Percentiles rank a stretch among this genome's conserved stretches.
Conservation (phyloP, 1,140 invertebrate species). For the Danaus plexippus region DNA sequence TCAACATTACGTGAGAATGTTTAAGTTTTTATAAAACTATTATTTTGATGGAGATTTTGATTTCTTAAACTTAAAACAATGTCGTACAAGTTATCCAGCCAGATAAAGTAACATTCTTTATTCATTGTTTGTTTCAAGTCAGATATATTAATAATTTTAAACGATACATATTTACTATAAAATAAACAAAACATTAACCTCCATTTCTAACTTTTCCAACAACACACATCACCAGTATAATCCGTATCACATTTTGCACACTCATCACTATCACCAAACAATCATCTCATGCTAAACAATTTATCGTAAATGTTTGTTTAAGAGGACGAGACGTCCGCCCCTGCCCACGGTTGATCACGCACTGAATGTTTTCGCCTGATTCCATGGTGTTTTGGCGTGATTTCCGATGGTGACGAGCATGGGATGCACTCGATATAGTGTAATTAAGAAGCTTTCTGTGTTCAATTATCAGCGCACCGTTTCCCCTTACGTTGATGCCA, state of each 20-base stretch:
- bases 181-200: slow-evolving; percentile 27
- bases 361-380: slow-evolving; percentile 20
- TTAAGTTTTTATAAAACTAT: neutral
- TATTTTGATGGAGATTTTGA: too few species aligned
- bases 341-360: slow-evolving; percentile 9
- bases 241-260: slow-evolving; percentile 32
- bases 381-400: slow-evolving; percentile 13
- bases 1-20: neutral
- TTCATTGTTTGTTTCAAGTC: too few species aligned
- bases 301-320: slow-evolving; percentile 1
- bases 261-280: slow-evolving; percentile 41
- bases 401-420: slow-evolving; percentile 15
- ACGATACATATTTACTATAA: neutral
- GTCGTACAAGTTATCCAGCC: too few species aligned
- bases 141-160: neutral
- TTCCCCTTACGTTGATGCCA: neutral
- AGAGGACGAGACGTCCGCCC: slow-evolving; percentile 12
- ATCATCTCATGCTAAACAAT: slow-evolving; percentile 18
- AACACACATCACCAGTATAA: slow-evolving; percentile 35
- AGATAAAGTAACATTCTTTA: too few species aligned
- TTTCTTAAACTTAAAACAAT: too few species aligned
- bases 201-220: slow-evolving; percentile 46
- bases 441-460: slow-evolving; percentile 22
- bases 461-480: slow-evolving; percentile 10
- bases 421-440: slow-evolving; percentile 18